Evolutionary conservation across 1,140 invertebrate genomes (phyloP).

Genomic region (Pogonus chalceus): DNA sequence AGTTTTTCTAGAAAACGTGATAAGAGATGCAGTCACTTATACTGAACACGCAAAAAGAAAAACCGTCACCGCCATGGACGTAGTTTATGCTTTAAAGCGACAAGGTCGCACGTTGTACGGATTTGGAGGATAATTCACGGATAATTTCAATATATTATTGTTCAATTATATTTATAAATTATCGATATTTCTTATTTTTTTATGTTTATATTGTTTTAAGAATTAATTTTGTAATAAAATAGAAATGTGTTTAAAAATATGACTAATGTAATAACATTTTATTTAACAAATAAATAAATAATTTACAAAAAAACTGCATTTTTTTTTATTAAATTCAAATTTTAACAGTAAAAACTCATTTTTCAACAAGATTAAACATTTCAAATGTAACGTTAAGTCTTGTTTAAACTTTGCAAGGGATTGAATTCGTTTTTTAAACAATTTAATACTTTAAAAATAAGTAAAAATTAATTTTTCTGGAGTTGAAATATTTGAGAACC

Average conservation of each 20-base stretch:
- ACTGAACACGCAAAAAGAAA: constrained; percentile 71
- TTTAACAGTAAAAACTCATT: not conserved
- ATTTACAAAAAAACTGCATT: not conserved
- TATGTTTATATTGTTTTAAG: not conserved
- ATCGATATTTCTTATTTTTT: not conserved
- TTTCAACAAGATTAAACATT: not conserved
- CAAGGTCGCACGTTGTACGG: constrained; percentile 64
- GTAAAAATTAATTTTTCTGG: no score
- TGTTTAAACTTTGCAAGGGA: not conserved
- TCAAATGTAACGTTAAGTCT: not conserved
- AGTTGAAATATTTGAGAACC: not conserved
- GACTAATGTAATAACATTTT: no score
- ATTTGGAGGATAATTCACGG: constrained; percentile 45
- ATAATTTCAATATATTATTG: not conserved
- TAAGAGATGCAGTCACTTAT: constrained; percentile 71
- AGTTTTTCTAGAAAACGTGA: constrained; percentile 70
- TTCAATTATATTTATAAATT: not conserved
- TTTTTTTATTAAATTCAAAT: not conserved
- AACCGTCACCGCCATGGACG: constrained; percentile 77
- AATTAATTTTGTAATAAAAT: not conserved
- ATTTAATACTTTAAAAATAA: not conserved
- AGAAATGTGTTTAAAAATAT: not conserved
- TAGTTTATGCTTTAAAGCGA: constrained; percentile 73
- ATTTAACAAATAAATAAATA: not conserved
- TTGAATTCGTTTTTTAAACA: not conserved